Base-by-base conservation (phyloP, 1,140 invertebrate species). In the Drosophila novamexicana region DNA sequence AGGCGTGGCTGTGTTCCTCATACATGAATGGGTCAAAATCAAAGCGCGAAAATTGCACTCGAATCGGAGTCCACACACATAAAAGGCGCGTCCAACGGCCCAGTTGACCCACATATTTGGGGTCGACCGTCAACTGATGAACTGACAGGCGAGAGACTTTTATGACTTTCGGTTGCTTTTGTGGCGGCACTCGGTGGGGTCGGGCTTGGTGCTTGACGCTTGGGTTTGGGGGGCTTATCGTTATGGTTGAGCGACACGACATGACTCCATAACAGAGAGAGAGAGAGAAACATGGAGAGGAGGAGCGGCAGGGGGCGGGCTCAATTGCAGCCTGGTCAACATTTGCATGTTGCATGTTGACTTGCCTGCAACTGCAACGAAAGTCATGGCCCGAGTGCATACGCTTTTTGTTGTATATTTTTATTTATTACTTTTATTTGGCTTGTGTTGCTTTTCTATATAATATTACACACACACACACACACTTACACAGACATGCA, bases 301-400 rank as follows among this genome's bases (percentile, higher is more conserved):
- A 29, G 64, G 45, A 59, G 54, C 36, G 75, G 62, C 18, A 50
- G 52, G 77, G 5, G 22, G 22, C 22, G 22, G 3, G 5, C 22
- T 29, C 22, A 29, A 4, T 0, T 29, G 22, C 22, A 29, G 22
- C 22, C 22, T 29, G 22, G 22, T 29, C 59, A 79, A 70, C 82
- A 86, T 85, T 85, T 86, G 75, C 81, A 86, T 81, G 78, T 85
- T 86, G 81, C 81, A 81, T 78, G 78, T 84, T 76, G 58, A 79
- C 62, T 82, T 71, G 53, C 14, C 54, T 64, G 74, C 81, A 81
- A 75, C 66, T 36, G 67, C 81, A 66, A 74, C 68, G 77, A 83
- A 83, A 84, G 81, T 83, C 81, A 84, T 74, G 81, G 81, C 65
- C 68, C 79, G 81, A 68, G 56, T 68, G 70, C 56, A 73, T 61